A percentile compares a stretch with the other conserved stretches of the same genome.
These are phyloP conservation scores for Dolomedes plantarius DNA, from an alignment of 2,888 invertebrate genomes.

Conservation along the genomic window DNA sequence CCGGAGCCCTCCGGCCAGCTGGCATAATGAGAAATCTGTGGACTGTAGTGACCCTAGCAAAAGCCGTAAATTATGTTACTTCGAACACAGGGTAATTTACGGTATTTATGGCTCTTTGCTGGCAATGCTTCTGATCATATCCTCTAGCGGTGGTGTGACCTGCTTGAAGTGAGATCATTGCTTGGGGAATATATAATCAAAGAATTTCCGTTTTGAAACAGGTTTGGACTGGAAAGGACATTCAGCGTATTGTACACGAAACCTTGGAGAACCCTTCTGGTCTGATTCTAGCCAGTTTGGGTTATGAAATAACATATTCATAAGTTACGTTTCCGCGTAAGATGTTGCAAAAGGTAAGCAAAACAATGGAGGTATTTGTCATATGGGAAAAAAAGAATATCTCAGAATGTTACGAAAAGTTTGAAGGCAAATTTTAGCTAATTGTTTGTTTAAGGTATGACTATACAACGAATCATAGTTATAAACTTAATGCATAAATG, in stretches of 20 bases:
- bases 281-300: not conserved
- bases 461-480: no score
- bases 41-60: slow-evolving; percentile 31
- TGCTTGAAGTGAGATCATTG: slow-evolving; percentile 31
- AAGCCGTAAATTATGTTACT: slow-evolving; percentile 58
- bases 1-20: slow-evolving; percentile 1
- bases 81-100: slow-evolving; percentile 49
- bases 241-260: not conserved
- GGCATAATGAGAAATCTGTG: slow-evolving; percentile 48
- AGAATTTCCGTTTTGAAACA: slow-evolving; percentile 49
- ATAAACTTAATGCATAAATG: no score
- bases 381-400: no score
- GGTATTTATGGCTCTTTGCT: slow-evolving; percentile 38
- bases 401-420: no score
- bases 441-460: no score
- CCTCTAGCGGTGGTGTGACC: slow-evolving; percentile 53
- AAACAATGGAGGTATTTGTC: no score
- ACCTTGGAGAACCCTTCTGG: not conserved
- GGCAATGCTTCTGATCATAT: slow-evolving; percentile 6
- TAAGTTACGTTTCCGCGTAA: not conserved
- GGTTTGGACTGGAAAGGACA: slow-evolving; percentile 28
- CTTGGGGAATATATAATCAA: not conserved
- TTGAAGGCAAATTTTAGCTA: no score
- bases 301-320: not conserved
- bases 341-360: no score